Base-by-base conservation (phyloP, 2,888 invertebrate species). In the Torymus tubicola region DNA sequence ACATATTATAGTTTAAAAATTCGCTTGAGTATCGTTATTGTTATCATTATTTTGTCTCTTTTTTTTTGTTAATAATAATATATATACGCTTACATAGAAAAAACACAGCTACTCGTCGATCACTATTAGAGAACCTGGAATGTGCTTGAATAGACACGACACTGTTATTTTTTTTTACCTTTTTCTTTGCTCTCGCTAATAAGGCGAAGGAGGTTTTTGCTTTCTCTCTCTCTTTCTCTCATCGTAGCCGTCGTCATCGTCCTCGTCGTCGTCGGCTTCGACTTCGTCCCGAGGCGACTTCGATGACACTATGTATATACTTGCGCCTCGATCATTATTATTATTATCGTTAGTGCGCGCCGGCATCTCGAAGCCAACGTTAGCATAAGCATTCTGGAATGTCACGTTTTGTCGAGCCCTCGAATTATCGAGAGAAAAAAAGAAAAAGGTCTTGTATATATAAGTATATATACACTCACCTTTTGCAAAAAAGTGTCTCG, bases 91-190 rank as follows among this genome's bases (percentile, higher is more conserved):
- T 82, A 82, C 75, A 79, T 82, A 81, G 78, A 80, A 81, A 73
- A 83, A 82, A 81, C 81, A 83, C 83, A 82, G 77, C 78, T 83
- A 82, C 81, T 83, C 74, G 70, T 82, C 75, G 69, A 82, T 82
- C 82, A 81, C 78, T 77, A 75, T 71, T 31, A 31, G 31, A 79
- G 73, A 71, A 83, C 60, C 67, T 81, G 81, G 81, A 83, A 82
- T 82, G 82, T 78, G 63, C 31, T 31, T 75, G 64, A 18, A 64
- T 58, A 80, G 70, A 75, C 50, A 61, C 55, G 68, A 58, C 31
- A 31, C 31, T 31, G 31, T 31, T 31, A 31, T 58, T 53, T 14
- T 71, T 70, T 50, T 55, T 77, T 79, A 73, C 73, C 78, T 78
- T 78, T 72, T 58, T 58, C 18, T 61, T 74, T 60, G 50, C 31